These are phyloP conservation scores for Galeruca laticollis DNA, from an alignment of 2,888 invertebrate species.

Conservation along the genomic window DNA sequence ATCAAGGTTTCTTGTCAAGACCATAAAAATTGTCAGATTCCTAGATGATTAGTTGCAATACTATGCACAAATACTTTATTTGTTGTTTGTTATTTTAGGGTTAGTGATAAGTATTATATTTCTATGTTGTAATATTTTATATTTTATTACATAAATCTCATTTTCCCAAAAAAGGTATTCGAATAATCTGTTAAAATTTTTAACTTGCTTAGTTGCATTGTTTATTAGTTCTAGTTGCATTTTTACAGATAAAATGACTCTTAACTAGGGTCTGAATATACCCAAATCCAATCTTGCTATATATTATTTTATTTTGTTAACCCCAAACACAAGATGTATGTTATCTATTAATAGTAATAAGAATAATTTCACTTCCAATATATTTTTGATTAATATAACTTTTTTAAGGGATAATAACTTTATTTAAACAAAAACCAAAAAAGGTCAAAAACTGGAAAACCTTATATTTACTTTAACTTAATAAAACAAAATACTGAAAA, in stretches of 20 bases:
- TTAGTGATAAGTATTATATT: slow-evolving; percentile 54
- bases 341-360: too few relatives aligned
- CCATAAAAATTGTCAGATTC: slow-evolving; percentile 44
- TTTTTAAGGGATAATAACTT: too few relatives aligned
- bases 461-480: too few relatives aligned
- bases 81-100: slow-evolving; percentile 56
- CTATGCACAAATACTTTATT: slow-evolving; percentile 60
- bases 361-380: too few relatives aligned
- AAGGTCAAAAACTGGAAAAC: too few relatives aligned
- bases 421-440: too few relatives aligned
- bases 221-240: background rate
- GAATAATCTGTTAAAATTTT: slow-evolving; percentile 5
- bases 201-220: slow-evolving; percentile 1
- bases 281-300: too few relatives aligned
- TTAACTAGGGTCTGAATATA: too few relatives aligned
- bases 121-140: slow-evolving; percentile 59
- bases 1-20: slow-evolving; percentile 54
- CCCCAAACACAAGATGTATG: too few relatives aligned
- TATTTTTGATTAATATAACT: too few relatives aligned
- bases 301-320: too few relatives aligned
- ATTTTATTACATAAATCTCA: slow-evolving; percentile 54
- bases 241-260: background rate
- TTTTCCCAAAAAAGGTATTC: slow-evolving; percentile 20
- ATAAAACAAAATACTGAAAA: too few relatives aligned
- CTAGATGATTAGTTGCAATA: slow-evolving; percentile 58